Percentiles rank a stretch among this genome's conserved stretches.
Conservation (phyloP, 2,113 vertebrate genomes). For the Nanger granti region DNA sequence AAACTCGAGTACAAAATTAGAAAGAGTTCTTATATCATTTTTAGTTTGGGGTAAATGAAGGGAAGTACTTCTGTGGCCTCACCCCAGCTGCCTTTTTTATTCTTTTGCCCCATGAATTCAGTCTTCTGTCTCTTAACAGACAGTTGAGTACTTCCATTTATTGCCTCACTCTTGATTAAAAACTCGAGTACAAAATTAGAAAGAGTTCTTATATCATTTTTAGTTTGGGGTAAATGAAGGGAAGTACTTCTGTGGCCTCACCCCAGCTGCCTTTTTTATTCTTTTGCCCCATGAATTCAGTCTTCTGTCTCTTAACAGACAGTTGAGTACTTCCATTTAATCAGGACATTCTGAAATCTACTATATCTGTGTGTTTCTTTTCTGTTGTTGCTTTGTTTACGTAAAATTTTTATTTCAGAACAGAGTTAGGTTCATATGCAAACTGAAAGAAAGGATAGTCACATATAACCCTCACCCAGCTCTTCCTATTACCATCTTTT, state of each 20-base stretch:
- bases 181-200: background rate
- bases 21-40: too few species aligned
- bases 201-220: background rate
- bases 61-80: too few species aligned
- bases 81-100: too few species aligned
- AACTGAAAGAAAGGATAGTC: background rate
- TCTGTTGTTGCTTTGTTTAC: background rate
- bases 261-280: background rate
- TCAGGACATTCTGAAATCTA: background rate
- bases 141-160: too few species aligned
- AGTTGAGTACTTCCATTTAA: background rate
- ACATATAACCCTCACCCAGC: background rate
- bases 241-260: background rate
- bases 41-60: too few species aligned
- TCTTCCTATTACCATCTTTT: background rate
- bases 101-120: too few species aligned
- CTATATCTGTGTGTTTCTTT: background rate
- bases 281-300: background rate
- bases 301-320: background rate
- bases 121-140: too few species aligned
- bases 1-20: too few species aligned
- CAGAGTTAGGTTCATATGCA: background rate
- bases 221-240: background rate
- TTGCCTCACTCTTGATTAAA: background rate
- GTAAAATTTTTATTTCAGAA: background rate